Conservation (phyloP, 1,140 invertebrate genomes). For the Musca domestica region DNA sequence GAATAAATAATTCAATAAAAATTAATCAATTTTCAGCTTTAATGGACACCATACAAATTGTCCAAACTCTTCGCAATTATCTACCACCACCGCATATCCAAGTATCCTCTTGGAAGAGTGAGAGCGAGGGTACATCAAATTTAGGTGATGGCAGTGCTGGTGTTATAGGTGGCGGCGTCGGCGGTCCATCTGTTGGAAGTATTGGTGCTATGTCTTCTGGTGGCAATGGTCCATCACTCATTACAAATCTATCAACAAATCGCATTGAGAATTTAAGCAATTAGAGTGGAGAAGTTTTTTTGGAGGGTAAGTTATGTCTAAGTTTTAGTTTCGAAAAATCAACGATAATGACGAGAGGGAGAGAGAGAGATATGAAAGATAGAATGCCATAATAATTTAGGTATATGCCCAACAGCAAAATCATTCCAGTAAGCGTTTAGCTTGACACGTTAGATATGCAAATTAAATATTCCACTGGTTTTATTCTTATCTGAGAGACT, state of each 20-base stretch:
- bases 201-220: neutral
- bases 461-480: too few relatives aligned
- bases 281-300: neutral
- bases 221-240: constrained; percentile 10
- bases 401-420: too few relatives aligned
- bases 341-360: neutral
- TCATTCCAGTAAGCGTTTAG: too few relatives aligned
- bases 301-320: neutral
- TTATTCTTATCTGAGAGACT: too few relatives aligned
- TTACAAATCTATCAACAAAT: constrained; percentile 13
- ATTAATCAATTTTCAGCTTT: constrained; percentile 59
- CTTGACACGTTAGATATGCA: too few relatives aligned
- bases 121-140: constrained; percentile 51
- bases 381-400: neutral
- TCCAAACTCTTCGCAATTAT: constrained; percentile 78
- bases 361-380: neutral
- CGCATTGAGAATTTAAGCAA: constrained; percentile 29
- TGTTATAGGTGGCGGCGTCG: constrained; percentile 27
- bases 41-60: constrained; percentile 80
- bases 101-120: constrained; percentile 83
- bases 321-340: neutral
- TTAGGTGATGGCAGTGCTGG: constrained; percentile 25
- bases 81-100: constrained; percentile 81
- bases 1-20: neutral
- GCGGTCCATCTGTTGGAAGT: constrained; percentile 26